These are phyloP conservation scores for Papilio polyxenes DNA, from an alignment of 1,140 invertebrate genomes.

Conservation along the genomic window DNA sequence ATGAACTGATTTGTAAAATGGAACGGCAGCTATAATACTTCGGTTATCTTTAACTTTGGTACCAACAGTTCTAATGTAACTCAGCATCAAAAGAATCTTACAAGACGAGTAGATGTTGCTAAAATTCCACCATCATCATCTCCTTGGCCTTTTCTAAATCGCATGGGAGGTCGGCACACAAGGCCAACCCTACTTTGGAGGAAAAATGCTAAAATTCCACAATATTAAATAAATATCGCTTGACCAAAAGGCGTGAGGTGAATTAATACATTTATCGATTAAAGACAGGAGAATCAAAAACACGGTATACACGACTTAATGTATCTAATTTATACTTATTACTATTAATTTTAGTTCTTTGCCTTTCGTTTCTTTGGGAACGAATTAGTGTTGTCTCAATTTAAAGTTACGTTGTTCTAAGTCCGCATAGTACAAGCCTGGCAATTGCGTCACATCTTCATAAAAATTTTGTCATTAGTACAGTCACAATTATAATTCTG, in stretches of 20 bases:
- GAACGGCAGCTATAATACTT: too few relatives aligned
- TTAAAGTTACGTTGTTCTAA: neutral
- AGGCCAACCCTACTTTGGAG: too few relatives aligned
- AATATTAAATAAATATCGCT: neutral
- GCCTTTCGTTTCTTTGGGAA: neutral
- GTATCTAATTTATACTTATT: neutral
- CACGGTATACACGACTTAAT: neutral
- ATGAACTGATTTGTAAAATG: too few relatives aligned
- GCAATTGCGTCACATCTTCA: neutral
- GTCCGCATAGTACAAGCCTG: neutral
- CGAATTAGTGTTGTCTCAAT: neutral
- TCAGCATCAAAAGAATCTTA: too few relatives aligned
- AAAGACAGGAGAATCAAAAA: neutral
- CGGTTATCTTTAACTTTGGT: too few relatives aligned
- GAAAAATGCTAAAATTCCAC: too few relatives aligned
- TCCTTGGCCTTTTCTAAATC: too few relatives aligned
- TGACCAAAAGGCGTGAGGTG: neutral
- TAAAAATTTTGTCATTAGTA: neutral
- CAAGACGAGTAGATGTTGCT: too few relatives aligned
- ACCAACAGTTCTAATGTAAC: too few relatives aligned
- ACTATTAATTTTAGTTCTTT: neutral
- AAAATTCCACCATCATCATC: too few relatives aligned
- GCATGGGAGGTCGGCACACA: too few relatives aligned
- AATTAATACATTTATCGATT: neutral
- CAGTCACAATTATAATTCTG: conserved; percentile 15